phyloP scores from a whole-genome alignment of 2,888 invertebrate species.

The Unio delphinus region DNA sequence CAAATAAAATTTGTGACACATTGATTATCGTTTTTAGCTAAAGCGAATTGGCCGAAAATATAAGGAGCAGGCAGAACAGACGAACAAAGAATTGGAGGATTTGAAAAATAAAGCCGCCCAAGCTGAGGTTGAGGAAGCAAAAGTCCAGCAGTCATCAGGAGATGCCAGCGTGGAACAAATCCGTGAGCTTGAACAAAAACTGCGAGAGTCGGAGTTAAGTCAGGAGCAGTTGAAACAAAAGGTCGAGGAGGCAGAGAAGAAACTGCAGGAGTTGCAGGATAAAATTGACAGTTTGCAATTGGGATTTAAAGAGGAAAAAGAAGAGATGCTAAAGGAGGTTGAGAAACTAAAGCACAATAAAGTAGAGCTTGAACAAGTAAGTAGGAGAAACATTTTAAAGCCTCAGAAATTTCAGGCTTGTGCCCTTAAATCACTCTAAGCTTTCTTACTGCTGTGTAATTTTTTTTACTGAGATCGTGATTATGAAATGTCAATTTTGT shows the following conservation, averaged over 20 bases:
- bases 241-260: slow-evolving; percentile 10
- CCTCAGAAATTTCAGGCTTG: too few relatives aligned
- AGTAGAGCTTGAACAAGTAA: too few relatives aligned
- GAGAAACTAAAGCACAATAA: neutral
- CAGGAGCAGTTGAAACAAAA: neutral
- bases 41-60: slow-evolving; percentile 94
- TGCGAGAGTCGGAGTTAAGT: neutral
- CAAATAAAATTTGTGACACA: neutral
- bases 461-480: too few relatives aligned
- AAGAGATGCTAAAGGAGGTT: slow-evolving; percentile 3
- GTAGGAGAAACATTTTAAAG: too few relatives aligned
- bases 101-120: slow-evolving; percentile 62
- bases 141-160: neutral
- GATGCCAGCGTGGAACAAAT: neutral
- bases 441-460: too few relatives aligned
- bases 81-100: slow-evolving; percentile 66
- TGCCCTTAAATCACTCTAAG: too few relatives aligned
- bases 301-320: neutral
- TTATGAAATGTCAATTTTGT: too few relatives aligned
- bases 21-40: slow-evolving; percentile 55
- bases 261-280: slow-evolving; percentile 1
- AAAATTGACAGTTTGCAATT: slow-evolving; percentile 1
- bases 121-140: slow-evolving; percentile 12
- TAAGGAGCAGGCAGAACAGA: slow-evolving; percentile 89
- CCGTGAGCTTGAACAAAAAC: neutral